Evolutionary conservation across 2,888 invertebrate genomes (phyloP).

Genomic region (Pyrgus malvae): DNA sequence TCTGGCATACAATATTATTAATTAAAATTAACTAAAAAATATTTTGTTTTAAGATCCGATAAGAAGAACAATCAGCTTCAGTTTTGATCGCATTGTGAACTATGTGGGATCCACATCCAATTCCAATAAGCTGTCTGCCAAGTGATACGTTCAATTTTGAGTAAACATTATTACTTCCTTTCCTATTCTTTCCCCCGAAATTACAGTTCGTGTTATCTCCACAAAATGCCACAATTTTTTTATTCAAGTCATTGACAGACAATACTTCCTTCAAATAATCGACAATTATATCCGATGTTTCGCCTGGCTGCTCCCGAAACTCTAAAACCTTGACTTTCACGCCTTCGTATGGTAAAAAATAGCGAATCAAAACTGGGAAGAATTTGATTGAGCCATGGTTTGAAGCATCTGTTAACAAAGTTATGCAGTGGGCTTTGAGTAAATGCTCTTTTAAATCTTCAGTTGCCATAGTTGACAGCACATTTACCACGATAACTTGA

Average conservation of each 20-base stretch:
- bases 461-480: background rate
- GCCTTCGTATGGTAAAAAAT: slow-evolving; percentile 38
- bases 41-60: too few species aligned
- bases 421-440: background rate
- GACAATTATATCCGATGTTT: slow-evolving; percentile 38
- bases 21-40: too few species aligned
- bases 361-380: slow-evolving; percentile 40
- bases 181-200: slow-evolving; percentile 35
- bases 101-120: slow-evolving; percentile 40
- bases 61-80: slow-evolving; percentile 38
- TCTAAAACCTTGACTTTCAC: slow-evolving; percentile 41
- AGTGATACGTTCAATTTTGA: slow-evolving; percentile 33
- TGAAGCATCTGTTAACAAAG: slow-evolving; percentile 29
- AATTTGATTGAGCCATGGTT: slow-evolving; percentile 44
- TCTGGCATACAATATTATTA: too few species aligned
- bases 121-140: slow-evolving; percentile 32
- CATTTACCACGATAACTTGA: slow-evolving; percentile 23
- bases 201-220: slow-evolving; percentile 39
- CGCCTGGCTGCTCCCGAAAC: slow-evolving; percentile 36
- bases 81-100: slow-evolving; percentile 32
- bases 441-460: background rate
- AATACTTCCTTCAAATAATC: slow-evolving; percentile 41
- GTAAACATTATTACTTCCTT: slow-evolving; percentile 36
- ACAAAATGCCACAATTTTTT: slow-evolving; percentile 40
- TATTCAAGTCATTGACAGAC: slow-evolving; percentile 40